A percentile compares a stretch with the other conserved stretches of the same genome.
These are phyloP conservation scores for Turritopsis rubra DNA, from an alignment of 30 jellyfish, hydroid and myxozoan species.

Conservation along the genomic window DNA sequence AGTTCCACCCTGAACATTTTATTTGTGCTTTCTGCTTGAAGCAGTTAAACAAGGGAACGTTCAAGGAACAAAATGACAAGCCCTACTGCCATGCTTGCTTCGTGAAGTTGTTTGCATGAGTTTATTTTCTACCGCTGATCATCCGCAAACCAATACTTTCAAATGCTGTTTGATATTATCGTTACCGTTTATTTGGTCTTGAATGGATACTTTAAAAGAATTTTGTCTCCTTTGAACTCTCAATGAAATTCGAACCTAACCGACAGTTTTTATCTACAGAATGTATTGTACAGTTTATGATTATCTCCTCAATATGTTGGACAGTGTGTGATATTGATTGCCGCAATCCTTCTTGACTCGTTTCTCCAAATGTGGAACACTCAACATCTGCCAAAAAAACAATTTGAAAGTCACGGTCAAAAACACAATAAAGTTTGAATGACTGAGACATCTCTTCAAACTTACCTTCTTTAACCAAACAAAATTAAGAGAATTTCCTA, in stretches of 20 bases:
- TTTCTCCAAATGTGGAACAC: not conserved
- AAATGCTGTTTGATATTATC: no score
- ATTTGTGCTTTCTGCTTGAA: slow-evolving; percentile 92
- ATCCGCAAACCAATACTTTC: no score
- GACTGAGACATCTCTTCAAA: no score
- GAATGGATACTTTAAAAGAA: not conserved
- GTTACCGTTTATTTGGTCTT: not conserved
- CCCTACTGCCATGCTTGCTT: slow-evolving; percentile 93
- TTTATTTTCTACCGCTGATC: not conserved
- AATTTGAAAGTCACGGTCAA: not conserved
- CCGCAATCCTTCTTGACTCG: not conserved
- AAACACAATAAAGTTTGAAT: no score
- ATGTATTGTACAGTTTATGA: not conserved
- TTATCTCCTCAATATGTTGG: not conserved
- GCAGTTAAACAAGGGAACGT: slow-evolving; percentile 87
- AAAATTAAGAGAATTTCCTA: no score
- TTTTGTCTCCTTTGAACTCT: no score
- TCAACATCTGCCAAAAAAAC: not conserved
- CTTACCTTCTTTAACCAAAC: no score
- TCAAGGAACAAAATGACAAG: slow-evolving; percentile 88
- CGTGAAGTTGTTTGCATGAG: slow-evolving; percentile 73
- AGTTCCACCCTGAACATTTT: slow-evolving; percentile 95
- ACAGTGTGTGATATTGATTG: no score
- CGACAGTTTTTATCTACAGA: not conserved
- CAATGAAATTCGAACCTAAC: not conserved